Evolutionary conservation across 1,140 invertebrate species (phyloP), one percentile per base, ranked within the genome.

Genomic region (Conopomorpha cramerella): DNA sequence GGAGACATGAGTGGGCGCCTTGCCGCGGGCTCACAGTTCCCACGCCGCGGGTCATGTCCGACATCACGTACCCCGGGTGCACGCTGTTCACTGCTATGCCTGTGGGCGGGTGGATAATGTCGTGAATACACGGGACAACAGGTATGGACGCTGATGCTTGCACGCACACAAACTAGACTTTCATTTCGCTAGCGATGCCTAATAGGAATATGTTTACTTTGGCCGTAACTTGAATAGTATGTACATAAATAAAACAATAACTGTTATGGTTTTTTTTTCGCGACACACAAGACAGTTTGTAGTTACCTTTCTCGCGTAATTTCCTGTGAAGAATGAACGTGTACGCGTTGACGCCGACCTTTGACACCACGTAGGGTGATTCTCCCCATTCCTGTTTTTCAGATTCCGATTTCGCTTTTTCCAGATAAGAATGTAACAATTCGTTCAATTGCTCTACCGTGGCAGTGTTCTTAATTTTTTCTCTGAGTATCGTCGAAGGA

Each of bases 21-120:
- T n/a, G n/a, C n/a, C n/a, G n/a, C 15, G 85, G 82, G 3, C 81
- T 84, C 3, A 87, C 61, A 2, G 51, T 55, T 8, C 89, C 88
- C 45, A 81, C 83, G 29, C 88, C 83, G 34, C 72, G 81, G 0
- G 82, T 84, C 88, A 91, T 88, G 45, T 90, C 87, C 0, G 89
- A 89, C 43, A 82, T 81, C 2, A 91, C 88, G 60, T 87, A 89
- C 1, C 82, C 84, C 2, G 84, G 84, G 55, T 86, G 83, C 11
- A 87, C 82, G 45, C 80, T 77, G 76, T 88, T 90, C 0, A 89
- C 80, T 7, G 82, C 55, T 34, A 88, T 81, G 41, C 83, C 81
- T 77, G 47, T 33, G 71, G 53, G 35, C 85, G 82, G 40, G 86
- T 84, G 18, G 86, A n/a, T n/a, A n/a, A n/a, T n/a, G n/a, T n/a